phyloP scores from a whole-genome alignment of 2,888 invertebrate genomes.

The Oconnorella tubifera region DNA sequence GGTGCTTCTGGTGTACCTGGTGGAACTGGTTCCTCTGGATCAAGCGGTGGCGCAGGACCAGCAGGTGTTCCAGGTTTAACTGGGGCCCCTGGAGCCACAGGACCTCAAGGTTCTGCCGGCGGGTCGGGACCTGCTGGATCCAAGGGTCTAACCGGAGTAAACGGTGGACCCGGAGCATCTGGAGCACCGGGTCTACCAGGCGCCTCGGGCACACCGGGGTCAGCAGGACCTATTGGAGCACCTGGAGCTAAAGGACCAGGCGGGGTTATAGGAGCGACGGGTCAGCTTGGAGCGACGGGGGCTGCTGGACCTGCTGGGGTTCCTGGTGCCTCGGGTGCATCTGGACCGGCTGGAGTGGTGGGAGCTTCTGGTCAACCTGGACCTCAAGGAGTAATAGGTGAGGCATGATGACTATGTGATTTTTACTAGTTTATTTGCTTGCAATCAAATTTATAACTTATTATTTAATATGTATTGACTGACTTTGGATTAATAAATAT shows the following conservation, averaged over 20 bases:
- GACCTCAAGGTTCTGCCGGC: slow-evolving; percentile 14
- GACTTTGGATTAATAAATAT: not conserved
- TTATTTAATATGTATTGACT: not conserved
- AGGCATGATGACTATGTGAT: too few species aligned
- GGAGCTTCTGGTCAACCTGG: slow-evolving; percentile 12
- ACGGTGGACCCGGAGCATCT: slow-evolving; percentile 19
- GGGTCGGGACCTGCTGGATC: slow-evolving; percentile 17
- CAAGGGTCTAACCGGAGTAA: slow-evolving; percentile 16
- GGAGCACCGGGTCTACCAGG: slow-evolving; percentile 9
- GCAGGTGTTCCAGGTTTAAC: slow-evolving; percentile 18
- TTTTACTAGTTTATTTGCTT: too few species aligned
- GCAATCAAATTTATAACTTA: too few species aligned
- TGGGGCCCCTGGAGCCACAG: slow-evolving; percentile 3
- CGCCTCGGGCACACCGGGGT: slow-evolving; percentile 1
- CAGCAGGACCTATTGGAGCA: slow-evolving; percentile 15
- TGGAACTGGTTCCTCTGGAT: slow-evolving; percentile 25
- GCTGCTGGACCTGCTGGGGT: slow-evolving; percentile 10
- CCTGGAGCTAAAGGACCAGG: slow-evolving; percentile 47
- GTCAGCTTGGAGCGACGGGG: slow-evolving; percentile 23
- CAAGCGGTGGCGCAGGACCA: slow-evolving; percentile 22
- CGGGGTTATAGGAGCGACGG: slow-evolving; percentile 58
- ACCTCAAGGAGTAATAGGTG: not conserved
- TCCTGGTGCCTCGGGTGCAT: slow-evolving; percentile 3
- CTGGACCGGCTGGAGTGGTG: slow-evolving; percentile 12
- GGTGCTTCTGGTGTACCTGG: slow-evolving; percentile 23